These are phyloP conservation scores for Acheta domesticus DNA, from an alignment of 2,888 invertebrate genomes.

Conservation along the genomic window DNA sequence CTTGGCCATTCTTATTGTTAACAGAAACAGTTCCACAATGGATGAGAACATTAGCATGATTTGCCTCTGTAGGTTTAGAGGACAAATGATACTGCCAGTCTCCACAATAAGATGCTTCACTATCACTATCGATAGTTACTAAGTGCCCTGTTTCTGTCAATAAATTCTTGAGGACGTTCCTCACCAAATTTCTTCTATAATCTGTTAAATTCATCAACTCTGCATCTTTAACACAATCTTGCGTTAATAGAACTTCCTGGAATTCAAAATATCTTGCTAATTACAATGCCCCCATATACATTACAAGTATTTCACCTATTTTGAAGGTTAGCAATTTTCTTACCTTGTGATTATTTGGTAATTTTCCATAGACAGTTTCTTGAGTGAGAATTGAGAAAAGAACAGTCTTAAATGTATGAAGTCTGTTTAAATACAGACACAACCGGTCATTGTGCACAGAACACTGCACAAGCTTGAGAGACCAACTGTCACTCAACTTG, in stretches of 20 bases:
- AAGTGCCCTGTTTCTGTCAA: constrained; percentile 42
- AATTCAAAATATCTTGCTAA: not conserved
- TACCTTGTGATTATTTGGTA: too few relatives aligned
- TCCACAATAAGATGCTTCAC: constrained; percentile 44
- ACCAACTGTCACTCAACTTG: constrained; percentile 3
- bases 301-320: not conserved
- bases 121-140: constrained; percentile 36
- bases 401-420: constrained; percentile 1
- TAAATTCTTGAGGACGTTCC: constrained; percentile 46
- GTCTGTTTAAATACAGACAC: constrained; percentile 18
- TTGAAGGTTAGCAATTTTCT: too few relatives aligned
- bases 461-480: not conserved
- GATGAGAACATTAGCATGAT: constrained; percentile 42
- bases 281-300: not conserved
- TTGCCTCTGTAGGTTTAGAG: constrained; percentile 49
- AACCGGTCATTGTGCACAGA: not conserved
- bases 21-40: constrained; percentile 62
- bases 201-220: constrained; percentile 45
- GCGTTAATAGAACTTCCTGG: constrained; percentile 24
- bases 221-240: constrained; percentile 41
- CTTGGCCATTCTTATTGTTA: constrained; percentile 54
- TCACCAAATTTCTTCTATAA: constrained; percentile 47
- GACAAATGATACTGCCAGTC: constrained; percentile 46
- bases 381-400: not conserved
- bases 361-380: constrained; percentile 19